Evolutionary conservation across 2,113 vertebrate genomes (phyloP).

Genomic region (Platichthys flesus): DNA sequence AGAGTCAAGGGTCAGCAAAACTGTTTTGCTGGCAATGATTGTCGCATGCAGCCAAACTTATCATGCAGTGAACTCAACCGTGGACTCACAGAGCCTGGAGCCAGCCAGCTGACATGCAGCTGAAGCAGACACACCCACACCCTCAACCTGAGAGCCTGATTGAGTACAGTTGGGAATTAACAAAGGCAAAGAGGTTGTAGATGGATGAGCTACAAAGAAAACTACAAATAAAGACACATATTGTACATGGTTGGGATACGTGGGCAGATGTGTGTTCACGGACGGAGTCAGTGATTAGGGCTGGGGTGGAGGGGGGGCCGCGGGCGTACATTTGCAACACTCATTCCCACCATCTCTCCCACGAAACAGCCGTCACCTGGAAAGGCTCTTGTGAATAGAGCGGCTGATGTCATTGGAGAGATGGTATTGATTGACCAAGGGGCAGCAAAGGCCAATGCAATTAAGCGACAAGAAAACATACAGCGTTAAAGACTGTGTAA

Average conservation of each 20-base stretch:
- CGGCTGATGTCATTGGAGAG: slow-evolving; percentile 77
- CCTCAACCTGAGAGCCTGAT: background rate
- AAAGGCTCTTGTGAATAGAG: slow-evolving; percentile 68
- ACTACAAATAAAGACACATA: slow-evolving; percentile 5
- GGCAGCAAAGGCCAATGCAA: slow-evolving; percentile 82
- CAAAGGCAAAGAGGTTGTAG: slow-evolving; percentile 7
- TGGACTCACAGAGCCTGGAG: slow-evolving; percentile 23
- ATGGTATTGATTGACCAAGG: slow-evolving; percentile 79
- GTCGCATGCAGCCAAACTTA: slow-evolving; percentile 54
- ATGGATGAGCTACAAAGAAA: slow-evolving; percentile 5
- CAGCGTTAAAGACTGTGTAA: slow-evolving; percentile 83
- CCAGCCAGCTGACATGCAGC: slow-evolving; percentile 15
- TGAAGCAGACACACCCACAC: slow-evolving; percentile 20
- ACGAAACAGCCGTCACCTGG: slow-evolving; percentile 74
- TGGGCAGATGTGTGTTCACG: background rate
- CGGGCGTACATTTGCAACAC: background rate
- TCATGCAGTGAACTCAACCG: slow-evolving; percentile 38
- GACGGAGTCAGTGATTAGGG: background rate
- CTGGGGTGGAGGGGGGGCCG: background rate
- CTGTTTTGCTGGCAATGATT: slow-evolving; percentile 80
- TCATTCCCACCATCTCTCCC: slow-evolving; percentile 66
- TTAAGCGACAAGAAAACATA: slow-evolving; percentile 85
- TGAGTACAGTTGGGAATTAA: slow-evolving; percentile 7
- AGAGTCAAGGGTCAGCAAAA: slow-evolving; percentile 79
- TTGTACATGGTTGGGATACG: background rate